Evolutionary conservation across 37 sponge, comb jelly and placozoan species (phyloP).

Genomic region (Hormiphora californensis): DNA sequence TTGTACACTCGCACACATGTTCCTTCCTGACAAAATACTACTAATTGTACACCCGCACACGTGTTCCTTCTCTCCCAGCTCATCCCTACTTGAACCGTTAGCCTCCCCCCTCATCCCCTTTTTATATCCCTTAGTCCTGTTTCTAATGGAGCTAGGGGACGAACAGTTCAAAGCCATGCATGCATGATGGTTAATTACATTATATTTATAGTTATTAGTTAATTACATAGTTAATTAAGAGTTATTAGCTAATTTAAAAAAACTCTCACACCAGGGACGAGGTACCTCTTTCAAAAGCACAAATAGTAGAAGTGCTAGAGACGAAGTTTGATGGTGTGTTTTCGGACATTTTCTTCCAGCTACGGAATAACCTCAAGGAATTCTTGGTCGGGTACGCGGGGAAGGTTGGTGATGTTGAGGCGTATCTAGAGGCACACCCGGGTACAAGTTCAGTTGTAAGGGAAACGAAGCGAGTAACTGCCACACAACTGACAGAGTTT

Average conservation of each 20-base stretch:
- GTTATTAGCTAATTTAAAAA: too few relatives aligned
- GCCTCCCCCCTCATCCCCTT: too few relatives aligned
- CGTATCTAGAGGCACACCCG: background rate
- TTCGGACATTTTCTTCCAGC: constrained; percentile 20
- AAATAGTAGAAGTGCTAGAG: constrained; percentile 15
- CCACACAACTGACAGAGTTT: background rate
- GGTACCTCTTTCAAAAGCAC: background rate
- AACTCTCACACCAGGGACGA: background rate
- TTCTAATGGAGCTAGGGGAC: too few relatives aligned
- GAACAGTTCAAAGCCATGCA: too few relatives aligned
- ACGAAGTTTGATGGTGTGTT: constrained; percentile 27
- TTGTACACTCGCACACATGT: too few relatives aligned
- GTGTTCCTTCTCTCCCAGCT: too few relatives aligned
- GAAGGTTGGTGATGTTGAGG: constrained; percentile 13
- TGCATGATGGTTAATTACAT: background rate
- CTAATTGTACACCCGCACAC: too few relatives aligned
- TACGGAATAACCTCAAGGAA: constrained; percentile 37
- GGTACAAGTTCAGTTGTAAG: background rate
- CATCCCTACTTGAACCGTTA: too few relatives aligned
- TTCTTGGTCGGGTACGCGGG: background rate
- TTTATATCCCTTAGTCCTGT: too few relatives aligned
- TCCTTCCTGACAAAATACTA: too few relatives aligned
- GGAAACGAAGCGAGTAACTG: constrained; percentile 22
- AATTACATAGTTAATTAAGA: too few relatives aligned
- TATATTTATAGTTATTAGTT: background rate